Evolutionary conservation across 2,888 invertebrate species (phyloP).

Genomic region (Portevinia maculata): DNA sequence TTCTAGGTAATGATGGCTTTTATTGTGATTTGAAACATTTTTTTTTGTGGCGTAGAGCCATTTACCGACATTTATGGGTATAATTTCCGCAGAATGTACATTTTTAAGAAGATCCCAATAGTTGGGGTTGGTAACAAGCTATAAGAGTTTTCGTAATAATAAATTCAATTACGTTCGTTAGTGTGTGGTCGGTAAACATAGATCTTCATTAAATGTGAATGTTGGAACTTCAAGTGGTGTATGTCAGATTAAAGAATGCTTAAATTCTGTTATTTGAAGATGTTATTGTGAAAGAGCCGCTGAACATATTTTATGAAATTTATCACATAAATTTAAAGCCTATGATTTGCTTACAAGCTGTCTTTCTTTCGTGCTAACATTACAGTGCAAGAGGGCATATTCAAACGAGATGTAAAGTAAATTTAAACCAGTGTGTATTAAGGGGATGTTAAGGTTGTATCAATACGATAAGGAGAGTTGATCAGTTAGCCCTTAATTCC

Average conservation of each 20-base stretch:
- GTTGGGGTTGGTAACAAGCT: not conserved
- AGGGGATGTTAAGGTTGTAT: too few relatives aligned
- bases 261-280: too few relatives aligned
- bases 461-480: too few relatives aligned
- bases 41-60: constrained; percentile 5
- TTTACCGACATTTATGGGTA: constrained; percentile 34
- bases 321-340: too few relatives aligned
- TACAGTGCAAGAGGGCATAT: too few relatives aligned
- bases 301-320: too few relatives aligned
- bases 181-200: not conserved
- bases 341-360: too few relatives aligned
- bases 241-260: constrained; percentile 10
- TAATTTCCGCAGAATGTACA: constrained; percentile 12
- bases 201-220: constrained; percentile 1
- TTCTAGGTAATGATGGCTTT: constrained; percentile 11
- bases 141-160: not conserved
- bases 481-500: too few relatives aligned
- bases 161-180: constrained; percentile 15
- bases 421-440: too few relatives aligned
- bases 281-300: too few relatives aligned
- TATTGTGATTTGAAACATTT: constrained; percentile 39
- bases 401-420: too few relatives aligned
- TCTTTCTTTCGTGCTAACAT: too few relatives aligned
- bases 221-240: not conserved
- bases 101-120: not conserved